Percentiles rank a stretch among this genome's conserved stretches.
Conservation (phyloP, 2,888 invertebrate species). For the Xylota sylvarum region DNA sequence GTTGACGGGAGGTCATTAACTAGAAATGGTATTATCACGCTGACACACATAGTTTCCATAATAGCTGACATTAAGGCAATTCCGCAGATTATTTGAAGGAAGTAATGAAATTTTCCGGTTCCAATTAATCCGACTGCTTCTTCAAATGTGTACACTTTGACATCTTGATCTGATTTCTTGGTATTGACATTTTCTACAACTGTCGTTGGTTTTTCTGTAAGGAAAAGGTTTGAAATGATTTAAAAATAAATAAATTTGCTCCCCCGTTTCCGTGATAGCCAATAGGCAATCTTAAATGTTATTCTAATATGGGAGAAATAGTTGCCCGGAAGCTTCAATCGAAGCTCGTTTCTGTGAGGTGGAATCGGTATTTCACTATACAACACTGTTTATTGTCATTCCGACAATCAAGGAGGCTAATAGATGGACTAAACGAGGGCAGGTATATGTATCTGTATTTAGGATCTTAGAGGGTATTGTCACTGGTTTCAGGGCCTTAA, state of each 20-base stretch:
- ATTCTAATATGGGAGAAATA: too few relatives aligned
- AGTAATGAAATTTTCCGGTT: constrained; percentile 87
- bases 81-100: constrained; percentile 86
- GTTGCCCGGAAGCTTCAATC: too few relatives aligned
- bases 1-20: constrained; percentile 87
- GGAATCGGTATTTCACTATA: too few relatives aligned
- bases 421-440: too few relatives aligned
- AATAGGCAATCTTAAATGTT: too few relatives aligned
- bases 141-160: constrained; percentile 58
- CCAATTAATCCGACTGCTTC: constrained; percentile 82
- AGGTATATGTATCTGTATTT: too few relatives aligned
- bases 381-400: too few relatives aligned
- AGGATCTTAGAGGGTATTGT: too few relatives aligned
- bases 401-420: too few relatives aligned
- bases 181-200: background rate
- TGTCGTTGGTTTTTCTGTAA: background rate
- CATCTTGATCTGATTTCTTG: background rate
- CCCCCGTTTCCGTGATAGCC: too few relatives aligned
- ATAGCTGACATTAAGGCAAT: constrained; percentile 87
- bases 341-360: too few relatives aligned
- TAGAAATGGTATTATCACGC: constrained; percentile 88
- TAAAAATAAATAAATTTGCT: background rate
- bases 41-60: constrained; percentile 87
- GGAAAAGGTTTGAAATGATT: background rate
- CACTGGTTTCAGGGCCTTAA: too few relatives aligned